phyloP scores from a whole-genome alignment of 2,113 vertebrate genomes.

The Tetraodon nigroviridis region DNA sequence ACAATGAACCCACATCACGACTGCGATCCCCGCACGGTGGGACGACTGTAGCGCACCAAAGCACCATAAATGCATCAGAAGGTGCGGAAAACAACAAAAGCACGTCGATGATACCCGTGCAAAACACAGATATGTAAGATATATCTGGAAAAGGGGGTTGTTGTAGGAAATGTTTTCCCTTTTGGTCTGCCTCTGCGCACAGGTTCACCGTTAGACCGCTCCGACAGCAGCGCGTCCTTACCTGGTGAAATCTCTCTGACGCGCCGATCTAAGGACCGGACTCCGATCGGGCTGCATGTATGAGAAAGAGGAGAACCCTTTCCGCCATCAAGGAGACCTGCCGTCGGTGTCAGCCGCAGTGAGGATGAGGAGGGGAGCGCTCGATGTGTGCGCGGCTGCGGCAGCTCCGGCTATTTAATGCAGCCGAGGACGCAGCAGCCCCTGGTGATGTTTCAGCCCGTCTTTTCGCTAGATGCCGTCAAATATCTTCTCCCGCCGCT shows the following conservation, averaged over 20 bases:
- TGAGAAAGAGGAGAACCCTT: conserved; percentile 6
- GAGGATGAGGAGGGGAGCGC: conserved; percentile 36
- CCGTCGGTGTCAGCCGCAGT: conserved; percentile 42
- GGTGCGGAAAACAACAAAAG: no score
- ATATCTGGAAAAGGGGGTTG: no score
- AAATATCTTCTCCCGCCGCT: background rate
- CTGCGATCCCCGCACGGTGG: conserved; percentile 26
- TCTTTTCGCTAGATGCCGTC: conserved; percentile 2
- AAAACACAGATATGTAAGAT: no score
- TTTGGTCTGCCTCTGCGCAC: background rate
- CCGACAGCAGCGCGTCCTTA: conserved; percentile 15
- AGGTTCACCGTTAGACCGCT: background rate
- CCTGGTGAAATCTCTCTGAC: conserved; percentile 29
- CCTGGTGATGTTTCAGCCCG: conserved; percentile 25
- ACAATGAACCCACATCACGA: conserved; percentile 28
- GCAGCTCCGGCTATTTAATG: conserved; percentile 64
- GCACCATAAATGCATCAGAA: background rate
- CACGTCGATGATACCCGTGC: no score
- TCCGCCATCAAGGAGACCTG: conserved; percentile 43
- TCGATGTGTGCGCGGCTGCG: conserved; percentile 62
- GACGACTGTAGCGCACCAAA: background rate
- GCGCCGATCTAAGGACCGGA: conserved; percentile 8
- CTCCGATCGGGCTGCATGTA: conserved; percentile 14
- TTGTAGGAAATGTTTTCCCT: no score
- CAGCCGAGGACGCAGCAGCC: conserved; percentile 56